Base-by-base conservation (phyloP, 2,888 invertebrate genomes). In the Hyposoter dolosus region DNA sequence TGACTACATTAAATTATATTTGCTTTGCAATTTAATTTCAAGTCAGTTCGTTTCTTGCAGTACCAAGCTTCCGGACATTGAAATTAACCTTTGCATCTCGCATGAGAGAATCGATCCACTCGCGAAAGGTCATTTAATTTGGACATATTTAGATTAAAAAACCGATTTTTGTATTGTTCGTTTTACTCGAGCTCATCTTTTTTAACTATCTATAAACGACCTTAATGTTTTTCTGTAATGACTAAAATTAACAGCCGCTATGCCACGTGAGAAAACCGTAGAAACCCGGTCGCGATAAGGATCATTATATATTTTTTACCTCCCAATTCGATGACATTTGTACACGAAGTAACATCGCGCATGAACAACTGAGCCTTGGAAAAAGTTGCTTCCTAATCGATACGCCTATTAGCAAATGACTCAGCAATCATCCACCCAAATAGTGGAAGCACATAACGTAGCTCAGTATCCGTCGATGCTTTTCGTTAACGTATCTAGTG, bases 371-470 rank as follows among this genome's bases (percentile, higher is more conserved):
- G 12, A 60, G 28, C 28, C 12, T 60, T 15, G 28, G 28, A 60
- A 60, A 60, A 60, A 60, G 28, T 28, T 28, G 56, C 28, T 60
- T 23, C 19, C 56, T 60, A 28, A 60, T 60, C 56, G 12, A 60
- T 60, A 60, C 56, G 28, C 12, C 56, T 60, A 60, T 60, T 60
- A 60, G 56, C 12, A 60, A 60, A 60, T 23, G 28, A 23, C 23
- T 23, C 56, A 28, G 56, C 28, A 12, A 60, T 28, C 56, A 23
- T 12, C 19, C 56, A 60, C 28, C 56, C 56, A 12, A 60, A 15
- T 5, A 60, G 12, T 4, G 1, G 12, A 9, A 23, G 56, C 56
- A 12, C 23, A 10, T 23, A 56, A 56, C 23, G 12, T 19, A 15
- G 56, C 28, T 60, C 23, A 12, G 10, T 60, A 28, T 28, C 56